A percentile compares a stretch with the other conserved stretches of the same genome.
These are phyloP conservation scores for Hydractinia echinata DNA, from an alignment of 30 jellyfish, hydroid and myxozoan species.

Conservation along the genomic window DNA sequence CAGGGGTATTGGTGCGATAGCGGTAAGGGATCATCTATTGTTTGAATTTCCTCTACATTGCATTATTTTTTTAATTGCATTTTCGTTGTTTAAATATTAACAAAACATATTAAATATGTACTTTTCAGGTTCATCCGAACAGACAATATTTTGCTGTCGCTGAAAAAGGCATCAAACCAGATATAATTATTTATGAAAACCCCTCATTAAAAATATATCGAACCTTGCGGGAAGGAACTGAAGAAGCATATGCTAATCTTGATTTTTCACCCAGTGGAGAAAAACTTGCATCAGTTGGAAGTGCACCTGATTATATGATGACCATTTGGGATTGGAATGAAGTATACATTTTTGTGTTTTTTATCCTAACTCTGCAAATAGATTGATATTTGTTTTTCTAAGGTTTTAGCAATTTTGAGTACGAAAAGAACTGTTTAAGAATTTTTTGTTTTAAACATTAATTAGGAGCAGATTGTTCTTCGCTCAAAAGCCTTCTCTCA, in stretches of 20 bases:
- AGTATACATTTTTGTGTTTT: not conserved
- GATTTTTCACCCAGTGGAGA: constrained; percentile 88
- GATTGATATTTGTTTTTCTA: no score
- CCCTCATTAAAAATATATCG: constrained; percentile 69
- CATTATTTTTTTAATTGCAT: not conserved
- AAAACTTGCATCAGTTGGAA: constrained; percentile 88
- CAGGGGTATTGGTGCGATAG: constrained; percentile 90
- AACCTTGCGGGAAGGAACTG: constrained; percentile 77
- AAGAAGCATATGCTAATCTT: constrained; percentile 60
- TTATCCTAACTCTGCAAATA: no score
- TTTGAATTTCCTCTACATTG: not conserved
- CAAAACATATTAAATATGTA: not conserved
- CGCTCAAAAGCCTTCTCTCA: constrained; percentile 91
- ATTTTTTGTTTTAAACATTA: not conserved
- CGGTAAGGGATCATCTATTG: constrained; percentile 37
- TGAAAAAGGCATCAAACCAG: constrained; percentile 70
- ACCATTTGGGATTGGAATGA: constrained; percentile 94
- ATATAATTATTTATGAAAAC: constrained; percentile 62
- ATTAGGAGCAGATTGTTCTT: constrained; percentile 53
- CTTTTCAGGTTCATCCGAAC: constrained; percentile 75
- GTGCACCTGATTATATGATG: constrained; percentile 89
- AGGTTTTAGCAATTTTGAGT: not conserved
- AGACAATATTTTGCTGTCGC: constrained; percentile 83
- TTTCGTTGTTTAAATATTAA: not conserved
- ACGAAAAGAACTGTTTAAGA: not conserved